Conservation (phyloP, 2,888 invertebrate genomes). For the Drosophila cracens region DNA sequence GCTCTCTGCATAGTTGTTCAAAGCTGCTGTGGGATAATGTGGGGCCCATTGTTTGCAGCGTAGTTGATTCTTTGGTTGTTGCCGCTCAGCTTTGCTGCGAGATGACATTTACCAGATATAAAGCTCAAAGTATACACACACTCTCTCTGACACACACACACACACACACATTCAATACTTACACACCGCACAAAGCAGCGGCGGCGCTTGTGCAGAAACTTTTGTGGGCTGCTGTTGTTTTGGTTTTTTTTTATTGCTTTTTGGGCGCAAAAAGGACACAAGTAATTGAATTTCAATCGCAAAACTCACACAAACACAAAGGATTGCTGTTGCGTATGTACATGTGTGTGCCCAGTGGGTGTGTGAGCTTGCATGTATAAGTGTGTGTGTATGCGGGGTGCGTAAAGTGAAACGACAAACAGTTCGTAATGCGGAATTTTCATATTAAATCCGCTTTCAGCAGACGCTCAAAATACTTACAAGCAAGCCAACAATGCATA, state of each 20-base stretch:
- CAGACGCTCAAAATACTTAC: conserved; percentile 51
- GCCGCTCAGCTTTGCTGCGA: conserved; percentile 51
- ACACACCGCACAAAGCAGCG: conserved; percentile 29
- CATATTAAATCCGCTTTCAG: conserved; percentile 79
- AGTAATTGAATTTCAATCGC: conserved; percentile 81
- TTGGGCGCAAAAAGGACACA: conserved; percentile 76
- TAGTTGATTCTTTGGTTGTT: conserved; percentile 50
- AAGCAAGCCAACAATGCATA: conserved; percentile 16
- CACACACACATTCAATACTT: not conserved
- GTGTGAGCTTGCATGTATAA: not conserved
- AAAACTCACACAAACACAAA: conserved; percentile 52
- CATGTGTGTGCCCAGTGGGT: conserved; percentile 11
- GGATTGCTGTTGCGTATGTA: conserved; percentile 43
- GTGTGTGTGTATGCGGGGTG: conserved; percentile 31
- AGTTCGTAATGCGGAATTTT: conserved; percentile 81
- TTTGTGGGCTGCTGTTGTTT: conserved; percentile 52
- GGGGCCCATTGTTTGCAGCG: conserved; percentile 59
- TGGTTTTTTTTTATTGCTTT: conserved; percentile 44
- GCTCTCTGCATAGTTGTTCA: conserved; percentile 57
- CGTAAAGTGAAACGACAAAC: conserved; percentile 75
- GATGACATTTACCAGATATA: conserved; percentile 82
- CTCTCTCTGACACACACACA: conserved; percentile 9
- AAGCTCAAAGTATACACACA: conserved; percentile 62
- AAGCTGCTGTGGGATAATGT: conserved; percentile 55
- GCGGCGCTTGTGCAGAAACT: conserved; percentile 46